Evolutionary conservation across 2,113 vertebrate species (phyloP).

Genomic region (Geothlypis trichas): DNA sequence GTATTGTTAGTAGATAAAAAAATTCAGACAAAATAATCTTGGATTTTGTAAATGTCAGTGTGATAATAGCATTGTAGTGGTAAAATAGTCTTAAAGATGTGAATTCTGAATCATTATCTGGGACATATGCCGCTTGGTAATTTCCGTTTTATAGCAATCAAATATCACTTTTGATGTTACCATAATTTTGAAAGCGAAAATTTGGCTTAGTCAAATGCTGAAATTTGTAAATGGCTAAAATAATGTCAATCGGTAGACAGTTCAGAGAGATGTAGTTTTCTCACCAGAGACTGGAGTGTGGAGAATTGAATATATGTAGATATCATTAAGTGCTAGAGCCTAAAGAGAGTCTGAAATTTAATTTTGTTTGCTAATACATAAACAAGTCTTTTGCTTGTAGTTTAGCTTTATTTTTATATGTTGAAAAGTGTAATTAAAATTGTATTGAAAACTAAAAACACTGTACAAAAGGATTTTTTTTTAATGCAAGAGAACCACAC

Average conservation of each 20-base stretch:
- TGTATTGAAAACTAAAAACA: not conserved
- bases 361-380: not conserved
- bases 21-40: not conserved
- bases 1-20: not conserved
- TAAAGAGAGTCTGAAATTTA: not conserved
- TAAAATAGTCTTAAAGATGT: not conserved
- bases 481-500: not conserved
- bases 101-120: not conserved
- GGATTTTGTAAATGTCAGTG: not conserved
- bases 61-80: not conserved
- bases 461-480: not conserved
- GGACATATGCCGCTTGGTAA: not conserved
- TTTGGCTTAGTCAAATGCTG: not conserved
- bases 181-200: not conserved
- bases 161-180: not conserved
- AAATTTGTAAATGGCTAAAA: not conserved
- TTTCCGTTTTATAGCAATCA: not conserved
- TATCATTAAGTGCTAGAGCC: not conserved
- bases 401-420: constrained; percentile 52
- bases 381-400: not conserved
- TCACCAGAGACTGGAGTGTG: not conserved
- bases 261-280: not conserved
- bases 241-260: not conserved
- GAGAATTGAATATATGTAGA: not conserved
- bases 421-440: constrained; percentile 12